Percentiles rank a stretch among this genome's conserved stretches.
These are phyloP conservation scores for Neoaliturus tenellus DNA, from an alignment of 2,888 invertebrate species.

Conservation along the genomic window DNA sequence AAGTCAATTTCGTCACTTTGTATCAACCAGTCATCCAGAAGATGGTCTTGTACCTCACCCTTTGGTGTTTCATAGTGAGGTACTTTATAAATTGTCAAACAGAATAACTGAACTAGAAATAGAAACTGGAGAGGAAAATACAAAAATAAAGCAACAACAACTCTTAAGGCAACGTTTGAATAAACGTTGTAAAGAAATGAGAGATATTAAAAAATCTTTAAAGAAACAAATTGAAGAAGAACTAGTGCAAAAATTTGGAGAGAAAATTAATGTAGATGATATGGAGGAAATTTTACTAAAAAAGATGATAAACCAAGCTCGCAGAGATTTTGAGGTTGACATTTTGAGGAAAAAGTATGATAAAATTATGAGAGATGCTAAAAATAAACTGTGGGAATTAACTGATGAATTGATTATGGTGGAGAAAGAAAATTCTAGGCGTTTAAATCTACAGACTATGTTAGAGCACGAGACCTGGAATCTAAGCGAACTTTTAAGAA, in stretches of 20 bases:
- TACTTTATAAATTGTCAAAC: conserved; percentile 3
- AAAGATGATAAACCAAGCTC: conserved; percentile 14
- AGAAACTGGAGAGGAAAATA: conserved; percentile 13
- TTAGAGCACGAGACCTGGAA: conserved; percentile 15
- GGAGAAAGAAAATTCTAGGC: conserved; percentile 21
- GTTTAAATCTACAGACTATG: conserved; percentile 13
- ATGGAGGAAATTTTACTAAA: conserved; percentile 29
- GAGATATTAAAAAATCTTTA: neutral
- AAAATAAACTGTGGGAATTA: neutral
- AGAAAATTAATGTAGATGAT: neutral
- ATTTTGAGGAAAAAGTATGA: conserved; percentile 5
- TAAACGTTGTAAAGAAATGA: conserved; percentile 21
- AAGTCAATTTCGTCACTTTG: conserved; percentile 80
- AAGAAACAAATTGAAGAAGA: conserved; percentile 40
- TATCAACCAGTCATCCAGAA: conserved; percentile 17
- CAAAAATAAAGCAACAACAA: conserved; percentile 29
- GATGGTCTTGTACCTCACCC: conserved; percentile 32
- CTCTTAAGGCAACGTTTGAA: conserved; percentile 22
- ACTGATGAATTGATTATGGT: neutral
- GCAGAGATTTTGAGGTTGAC: conserved; percentile 23
- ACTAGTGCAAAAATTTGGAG: conserved; percentile 18
- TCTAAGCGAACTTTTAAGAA: neutral
- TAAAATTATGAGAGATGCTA: neutral
- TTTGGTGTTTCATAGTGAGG: conserved; percentile 25
- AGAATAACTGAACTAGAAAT: neutral